Evolutionary conservation across 53 echinoderm and acorn worm genomes (phyloP).

Genomic region (Stichopus horrens): DNA sequence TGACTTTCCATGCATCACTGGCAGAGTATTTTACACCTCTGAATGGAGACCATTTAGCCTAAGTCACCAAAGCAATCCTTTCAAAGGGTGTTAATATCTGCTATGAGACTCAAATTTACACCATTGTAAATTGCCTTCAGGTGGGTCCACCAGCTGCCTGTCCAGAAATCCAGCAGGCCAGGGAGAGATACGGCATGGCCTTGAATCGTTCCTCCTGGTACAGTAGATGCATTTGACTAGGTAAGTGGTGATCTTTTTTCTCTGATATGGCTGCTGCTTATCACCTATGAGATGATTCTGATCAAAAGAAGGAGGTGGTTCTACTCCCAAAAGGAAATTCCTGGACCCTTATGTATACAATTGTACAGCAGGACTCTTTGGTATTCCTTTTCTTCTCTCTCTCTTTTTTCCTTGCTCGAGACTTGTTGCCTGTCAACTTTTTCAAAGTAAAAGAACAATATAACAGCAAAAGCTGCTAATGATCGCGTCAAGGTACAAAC

Average conservation of each 20-base stretch:
- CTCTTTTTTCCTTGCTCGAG: not conserved
- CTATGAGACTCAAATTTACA: not conserved
- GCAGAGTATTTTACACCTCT: conserved; percentile 10
- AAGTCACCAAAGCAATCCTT: not conserved
- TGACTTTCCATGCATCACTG: conserved; percentile 22
- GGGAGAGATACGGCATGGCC: no score
- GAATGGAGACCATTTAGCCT: conserved; percentile 24
- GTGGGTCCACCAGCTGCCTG: not conserved
- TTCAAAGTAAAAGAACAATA: not conserved
- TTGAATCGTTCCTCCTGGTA: no score
- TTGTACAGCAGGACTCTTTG: not conserved
- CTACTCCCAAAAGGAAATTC: not conserved
- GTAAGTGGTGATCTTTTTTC: no score
- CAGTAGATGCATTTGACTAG: no score
- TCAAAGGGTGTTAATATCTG: not conserved
- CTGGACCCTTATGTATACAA: not conserved
- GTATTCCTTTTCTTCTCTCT: not conserved
- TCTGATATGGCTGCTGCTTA: no score
- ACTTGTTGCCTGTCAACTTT: not conserved
- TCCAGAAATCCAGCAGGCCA: no score
- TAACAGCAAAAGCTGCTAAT: not conserved
- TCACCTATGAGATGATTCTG: no score
- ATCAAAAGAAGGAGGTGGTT: no score
- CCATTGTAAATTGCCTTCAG: not conserved
- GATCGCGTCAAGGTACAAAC: not conserved